phyloP scores from a whole-genome alignment of 2,888 invertebrate genomes.

The Lampropteryx suffumata region DNA sequence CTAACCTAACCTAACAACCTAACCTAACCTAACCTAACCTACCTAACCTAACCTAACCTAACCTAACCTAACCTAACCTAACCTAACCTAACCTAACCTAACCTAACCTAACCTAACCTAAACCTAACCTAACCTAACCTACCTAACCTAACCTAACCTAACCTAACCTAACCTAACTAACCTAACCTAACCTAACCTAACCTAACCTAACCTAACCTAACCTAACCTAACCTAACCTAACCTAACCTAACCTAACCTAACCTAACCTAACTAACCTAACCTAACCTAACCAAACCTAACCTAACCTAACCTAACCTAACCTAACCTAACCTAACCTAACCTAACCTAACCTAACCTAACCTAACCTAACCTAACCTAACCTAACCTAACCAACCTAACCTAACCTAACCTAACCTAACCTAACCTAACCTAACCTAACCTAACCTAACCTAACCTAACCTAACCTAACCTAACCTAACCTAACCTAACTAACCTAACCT shows the following conservation, averaged over 20 bases:
- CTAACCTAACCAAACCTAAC: constrained; percentile 27
- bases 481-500: constrained; percentile 23
- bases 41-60: no score
- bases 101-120: constrained; percentile 24
- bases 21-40: no score
- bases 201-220: constrained; percentile 31
- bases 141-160: constrained; percentile 35
- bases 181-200: constrained; percentile 36
- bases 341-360: constrained; percentile 33
- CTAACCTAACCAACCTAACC: no score
- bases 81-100: constrained; percentile 27
- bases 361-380: constrained; percentile 31
- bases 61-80: constrained; percentile 27
- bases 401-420: constrained; percentile 33
- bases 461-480: constrained; percentile 25
- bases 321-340: no score
- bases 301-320: constrained; percentile 26
- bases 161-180: constrained; percentile 32
- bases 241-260: constrained; percentile 18
- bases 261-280: constrained; percentile 24
- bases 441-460: constrained; percentile 31
- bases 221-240: no score
- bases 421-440: constrained; percentile 32
- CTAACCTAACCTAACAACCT: no score
- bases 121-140: no score